Percentiles rank a stretch among this genome's conserved stretches.
These are phyloP conservation scores for Drosophila borborema DNA, from an alignment of 2,888 invertebrate genomes.

Conservation along the genomic window DNA sequence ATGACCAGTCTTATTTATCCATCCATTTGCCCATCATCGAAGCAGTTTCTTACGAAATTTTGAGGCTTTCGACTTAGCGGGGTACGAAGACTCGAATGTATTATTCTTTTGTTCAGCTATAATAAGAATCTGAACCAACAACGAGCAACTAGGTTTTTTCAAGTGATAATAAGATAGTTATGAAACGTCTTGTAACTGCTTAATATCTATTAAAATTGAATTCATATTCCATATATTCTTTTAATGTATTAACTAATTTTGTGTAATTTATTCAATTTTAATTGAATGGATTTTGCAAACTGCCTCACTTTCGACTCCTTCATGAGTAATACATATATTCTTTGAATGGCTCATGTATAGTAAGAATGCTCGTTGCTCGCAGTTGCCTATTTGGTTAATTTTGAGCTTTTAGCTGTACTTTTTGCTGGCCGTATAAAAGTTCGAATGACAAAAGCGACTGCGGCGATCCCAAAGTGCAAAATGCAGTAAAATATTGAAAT, in stretches of 20 bases:
- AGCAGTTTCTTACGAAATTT: too few relatives aligned
- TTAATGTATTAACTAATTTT: background rate
- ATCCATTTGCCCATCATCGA: too few relatives aligned
- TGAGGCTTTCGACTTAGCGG: too few relatives aligned
- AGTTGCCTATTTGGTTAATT: slow-evolving; percentile 23
- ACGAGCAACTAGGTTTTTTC: too few relatives aligned
- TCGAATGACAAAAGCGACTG: slow-evolving; percentile 31
- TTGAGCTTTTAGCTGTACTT: slow-evolving; percentile 27
- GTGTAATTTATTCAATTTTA: background rate
- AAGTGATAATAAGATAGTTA: too few relatives aligned
- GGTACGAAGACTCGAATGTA: too few relatives aligned
- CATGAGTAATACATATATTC: slow-evolving; percentile 44
- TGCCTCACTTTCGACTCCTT: background rate
- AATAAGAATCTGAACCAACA: too few relatives aligned
- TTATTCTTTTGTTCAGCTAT: too few relatives aligned
- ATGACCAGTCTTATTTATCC: too few relatives aligned
- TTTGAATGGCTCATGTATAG: slow-evolving; percentile 3
- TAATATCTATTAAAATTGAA: background rate
- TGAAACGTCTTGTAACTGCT: too few relatives aligned
- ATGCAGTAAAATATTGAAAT: slow-evolving; percentile 76
- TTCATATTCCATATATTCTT: background rate
- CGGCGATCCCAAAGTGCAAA: slow-evolving; percentile 59
- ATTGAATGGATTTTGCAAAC: background rate
- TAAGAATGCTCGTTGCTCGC: background rate
- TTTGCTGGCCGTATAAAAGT: slow-evolving; percentile 24